Evolutionary conservation across 92 coral and sea anemone species (phyloP), one percentile per base, ranked within the genome.

Genomic region (Porites divaricata): DNA sequence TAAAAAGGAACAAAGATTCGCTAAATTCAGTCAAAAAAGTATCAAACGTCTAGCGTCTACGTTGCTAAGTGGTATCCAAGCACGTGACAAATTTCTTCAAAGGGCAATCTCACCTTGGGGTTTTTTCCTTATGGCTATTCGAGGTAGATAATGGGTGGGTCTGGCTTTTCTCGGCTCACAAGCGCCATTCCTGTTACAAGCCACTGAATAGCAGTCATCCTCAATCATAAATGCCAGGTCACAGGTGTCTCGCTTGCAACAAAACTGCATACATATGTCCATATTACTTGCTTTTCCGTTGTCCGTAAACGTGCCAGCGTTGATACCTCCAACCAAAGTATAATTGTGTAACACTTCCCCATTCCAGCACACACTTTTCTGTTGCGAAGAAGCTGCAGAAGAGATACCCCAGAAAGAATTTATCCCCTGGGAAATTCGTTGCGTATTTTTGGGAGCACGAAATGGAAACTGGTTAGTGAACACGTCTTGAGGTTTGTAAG

Each of bases 141-240:
- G 90, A 9, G 99, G 99, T 48, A 79, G 76, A 72, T 91, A 95
- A 79, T 91, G 94, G 0, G 98, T 96, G 9, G 95, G 93, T 21
- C 98, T 84, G 24, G 99, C 99, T 68, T 90, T 89, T 21, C 99
- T 93, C 14, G 96, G 88, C 68, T 87, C 90, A 82, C 99, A 96
- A 48, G 91, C 91, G 2, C 83, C 88, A 70, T 92, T 88, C 63
- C 90, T 87, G 78, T 77, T 88, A 67, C 99, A 96, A 20, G 95
- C 90, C 4, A 96, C 96, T 1, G 99, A 95, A 70, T 96, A 96
- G 25, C 99, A 96, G 67, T 95, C 99, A 75, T 96, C 95, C 78
- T 95, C 98, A 10, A 96, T 95, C 93, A 91, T 95, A 71, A 96
- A 95, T 25, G 99, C 98, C 70, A 96, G 89, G 88, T 96, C 98